A percentile compares a stretch with the other conserved stretches of the same genome.
These are phyloP conservation scores for Bombylius discolor DNA, from an alignment of 2,888 invertebrate species.

Conservation along the genomic window DNA sequence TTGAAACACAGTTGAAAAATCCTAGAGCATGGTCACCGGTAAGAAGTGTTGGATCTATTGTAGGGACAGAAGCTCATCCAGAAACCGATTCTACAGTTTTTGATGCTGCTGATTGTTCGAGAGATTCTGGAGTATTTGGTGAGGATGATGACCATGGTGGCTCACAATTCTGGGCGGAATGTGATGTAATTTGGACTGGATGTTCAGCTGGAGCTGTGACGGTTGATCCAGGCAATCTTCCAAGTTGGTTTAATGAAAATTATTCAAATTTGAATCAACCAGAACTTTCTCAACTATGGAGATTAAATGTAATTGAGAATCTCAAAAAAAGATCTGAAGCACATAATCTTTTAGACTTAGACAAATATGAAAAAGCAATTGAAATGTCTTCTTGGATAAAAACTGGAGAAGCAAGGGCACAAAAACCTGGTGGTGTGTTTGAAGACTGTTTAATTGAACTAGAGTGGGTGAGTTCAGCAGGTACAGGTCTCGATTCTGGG, in stretches of 20 bases:
- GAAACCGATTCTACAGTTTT: constrained; percentile 72
- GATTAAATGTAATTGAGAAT: constrained; percentile 55
- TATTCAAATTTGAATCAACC: constrained; percentile 39
- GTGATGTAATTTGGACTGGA: constrained; percentile 69
- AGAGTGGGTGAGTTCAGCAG: constrained; percentile 59
- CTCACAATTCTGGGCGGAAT: constrained; percentile 64
- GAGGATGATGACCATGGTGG: constrained; percentile 54
- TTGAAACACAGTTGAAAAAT: constrained; percentile 61
- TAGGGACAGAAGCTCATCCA: constrained; percentile 73
- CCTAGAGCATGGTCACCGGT: constrained; percentile 80
- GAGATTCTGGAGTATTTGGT: constrained; percentile 64
- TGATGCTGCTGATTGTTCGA: constrained; percentile 53
- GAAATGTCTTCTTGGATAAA: constrained; percentile 80
- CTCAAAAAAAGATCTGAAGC: constrained; percentile 46
- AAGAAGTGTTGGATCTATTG: constrained; percentile 73
- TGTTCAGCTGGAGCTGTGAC: constrained; percentile 69
- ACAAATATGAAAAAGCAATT: constrained; percentile 60
- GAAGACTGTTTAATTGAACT: constrained; percentile 69
- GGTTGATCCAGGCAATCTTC: constrained; percentile 57
- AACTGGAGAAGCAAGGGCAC: constrained; percentile 63
- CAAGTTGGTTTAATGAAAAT: constrained; percentile 64
- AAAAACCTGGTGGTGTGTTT: constrained; percentile 41
- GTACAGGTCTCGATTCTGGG: constrained; percentile 53
- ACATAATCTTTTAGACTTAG: constrained; percentile 39
- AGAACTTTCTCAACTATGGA: constrained; percentile 62